Base-by-base conservation (phyloP, 2,888 invertebrate species). In the Carcina quercana region DNA sequence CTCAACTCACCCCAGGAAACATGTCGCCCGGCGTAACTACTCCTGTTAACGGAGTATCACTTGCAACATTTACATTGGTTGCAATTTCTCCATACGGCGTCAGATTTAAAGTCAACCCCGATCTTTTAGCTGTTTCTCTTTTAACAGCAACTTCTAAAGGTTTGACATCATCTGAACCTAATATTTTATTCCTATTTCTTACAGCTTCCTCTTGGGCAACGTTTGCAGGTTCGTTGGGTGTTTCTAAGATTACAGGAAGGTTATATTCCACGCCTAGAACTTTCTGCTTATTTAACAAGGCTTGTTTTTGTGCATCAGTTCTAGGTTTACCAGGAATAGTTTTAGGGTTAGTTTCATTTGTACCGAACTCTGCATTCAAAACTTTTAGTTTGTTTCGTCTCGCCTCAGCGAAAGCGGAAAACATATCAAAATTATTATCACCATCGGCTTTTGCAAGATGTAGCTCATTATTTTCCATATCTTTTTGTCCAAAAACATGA, bases 221-320 rank as follows among this genome's bases (percentile, higher is more conserved):
- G 43, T 76, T 83, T 0, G 58, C 57, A 1, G 70, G 69, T 28
- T 69, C 68, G 12, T 58, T 69, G 32, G 50, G 58, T 13, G 35
- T 26, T 8, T 41, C 6, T 8, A 37, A 35, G 40, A 60, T 59
- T 1, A 53, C 22, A 3, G 80, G 75, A 2, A 86, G 59, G 31
- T 86, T 86, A 42, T 86, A 89, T 55, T 90, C 90, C 0, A 88
- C 85, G 3, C 86, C 82, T 34, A 90, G 57, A 1, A 90, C 79
- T 60, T 85, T 88, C 12, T 87, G 52, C 58, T 86, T 88, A 48
- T 90, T 91, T 29, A 74, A 61, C 40, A 89, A 67, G 0, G 89
- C 88, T 34, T 88, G 87, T 8, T 83, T 87, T 35, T 89, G 80
- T 2, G 86, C 86, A 2, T 82, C 76, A 0, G 76, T 80, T 38